These are phyloP conservation scores for Merluccius polli DNA, from an alignment of 2,797 vertebrate species.

Conservation along the genomic window DNA sequence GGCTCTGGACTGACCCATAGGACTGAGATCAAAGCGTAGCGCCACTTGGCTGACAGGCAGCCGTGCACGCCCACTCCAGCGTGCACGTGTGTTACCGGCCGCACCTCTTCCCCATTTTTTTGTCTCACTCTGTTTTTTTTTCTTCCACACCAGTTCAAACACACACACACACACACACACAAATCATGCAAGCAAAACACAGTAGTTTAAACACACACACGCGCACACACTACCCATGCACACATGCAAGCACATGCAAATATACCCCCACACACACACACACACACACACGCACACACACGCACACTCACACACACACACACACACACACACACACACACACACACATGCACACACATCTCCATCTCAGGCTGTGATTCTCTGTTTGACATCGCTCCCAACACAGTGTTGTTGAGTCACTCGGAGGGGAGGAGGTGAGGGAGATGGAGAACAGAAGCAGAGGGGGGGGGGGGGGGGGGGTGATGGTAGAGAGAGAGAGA, in stretches of 20 bases:
- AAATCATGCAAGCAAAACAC: too few species aligned
- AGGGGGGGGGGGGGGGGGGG: conserved; percentile 8
- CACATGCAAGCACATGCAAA: conserved; percentile 19
- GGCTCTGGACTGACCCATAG: conserved; percentile 51
- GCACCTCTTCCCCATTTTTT: conserved; percentile 44
- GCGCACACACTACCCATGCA: neutral
- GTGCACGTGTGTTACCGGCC: conserved; percentile 14
- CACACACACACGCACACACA: neutral
- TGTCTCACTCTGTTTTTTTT: conserved; percentile 33
- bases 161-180: conserved; percentile 10
- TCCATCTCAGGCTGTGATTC: conserved; percentile 59
- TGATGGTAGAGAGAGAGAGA: conserved; percentile 36
- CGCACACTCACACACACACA: too few species aligned
- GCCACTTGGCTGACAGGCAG: conserved; percentile 68
- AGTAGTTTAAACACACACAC: neutral
- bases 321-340: conserved; percentile 14
- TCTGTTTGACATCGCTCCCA: conserved; percentile 42
- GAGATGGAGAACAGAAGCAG: conserved; percentile 65
- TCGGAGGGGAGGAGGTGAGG: conserved; percentile 70
- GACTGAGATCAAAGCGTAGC: conserved; percentile 74
- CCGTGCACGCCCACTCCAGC: conserved; percentile 62
- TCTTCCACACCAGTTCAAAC: neutral
- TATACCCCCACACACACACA: conserved; percentile 17
- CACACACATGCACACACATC: neutral
- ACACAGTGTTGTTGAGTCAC: conserved; percentile 43